phyloP scores from a whole-genome alignment of 2,797 vertebrate genomes.

The Centroberyx gerrardi region DNA sequence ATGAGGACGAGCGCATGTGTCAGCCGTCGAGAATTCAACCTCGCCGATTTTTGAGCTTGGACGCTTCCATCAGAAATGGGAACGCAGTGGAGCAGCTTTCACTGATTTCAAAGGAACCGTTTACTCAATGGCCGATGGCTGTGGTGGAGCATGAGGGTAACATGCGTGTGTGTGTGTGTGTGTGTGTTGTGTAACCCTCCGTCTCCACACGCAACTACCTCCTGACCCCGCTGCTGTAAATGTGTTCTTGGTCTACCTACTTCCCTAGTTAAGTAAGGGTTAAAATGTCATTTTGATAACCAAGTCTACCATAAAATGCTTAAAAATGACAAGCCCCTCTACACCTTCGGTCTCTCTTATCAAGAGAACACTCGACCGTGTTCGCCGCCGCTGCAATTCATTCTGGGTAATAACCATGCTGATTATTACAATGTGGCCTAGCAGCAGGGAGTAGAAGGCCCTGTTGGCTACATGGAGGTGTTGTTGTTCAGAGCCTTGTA shows the following conservation, averaged over 20 bases:
- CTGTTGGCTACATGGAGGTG: not conserved
- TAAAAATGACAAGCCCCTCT: no score
- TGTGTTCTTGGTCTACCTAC: not conserved
- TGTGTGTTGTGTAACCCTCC: not conserved
- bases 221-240: not conserved
- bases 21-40: no score
- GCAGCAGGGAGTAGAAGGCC: not conserved
- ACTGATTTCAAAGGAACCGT: no score
- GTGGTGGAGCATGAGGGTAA: no score
- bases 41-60: no score
- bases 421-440: not conserved
- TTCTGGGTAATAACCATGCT: not conserved
- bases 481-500: not conserved
- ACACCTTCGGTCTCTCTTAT: no score
- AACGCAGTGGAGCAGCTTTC: no score
- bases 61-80: no score
- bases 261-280: not conserved
- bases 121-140: no score
- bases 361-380: not conserved
- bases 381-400: not conserved
- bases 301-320: not conserved
- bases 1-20: no score
- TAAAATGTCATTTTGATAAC: no score
- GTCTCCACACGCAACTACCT: not conserved
- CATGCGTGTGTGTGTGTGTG: no score